A percentile compares a stretch with the other conserved stretches of the same genome.
phyloP scores from a whole-genome alignment of 2,113 vertebrate species.

The Notiomystis cincta region DNA sequence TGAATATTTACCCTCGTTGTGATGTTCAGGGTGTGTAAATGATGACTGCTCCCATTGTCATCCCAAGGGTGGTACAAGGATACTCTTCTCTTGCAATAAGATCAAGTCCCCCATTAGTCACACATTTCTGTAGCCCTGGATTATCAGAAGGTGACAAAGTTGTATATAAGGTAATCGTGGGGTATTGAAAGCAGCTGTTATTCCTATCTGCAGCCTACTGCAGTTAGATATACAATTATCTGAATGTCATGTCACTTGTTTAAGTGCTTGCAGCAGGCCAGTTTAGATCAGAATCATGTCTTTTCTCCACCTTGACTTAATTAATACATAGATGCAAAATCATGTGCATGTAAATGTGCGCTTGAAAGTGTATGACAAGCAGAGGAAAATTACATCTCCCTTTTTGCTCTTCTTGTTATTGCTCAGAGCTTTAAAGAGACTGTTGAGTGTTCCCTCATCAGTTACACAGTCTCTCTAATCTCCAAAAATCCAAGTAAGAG shows the following conservation, averaged over 20 bases:
- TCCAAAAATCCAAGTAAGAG: background rate
- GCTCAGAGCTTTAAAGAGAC: background rate
- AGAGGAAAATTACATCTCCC: background rate
- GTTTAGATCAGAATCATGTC: background rate
- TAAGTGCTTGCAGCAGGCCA: background rate
- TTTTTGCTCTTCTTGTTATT: background rate
- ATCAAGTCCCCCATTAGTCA: background rate
- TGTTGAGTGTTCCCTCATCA: background rate
- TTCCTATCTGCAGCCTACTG: background rate
- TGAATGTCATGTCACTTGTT: background rate
- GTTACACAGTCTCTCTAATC: background rate
- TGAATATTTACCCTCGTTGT: background rate
- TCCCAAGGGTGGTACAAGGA: background rate
- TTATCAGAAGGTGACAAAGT: background rate
- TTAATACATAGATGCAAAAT: background rate
- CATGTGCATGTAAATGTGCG: background rate
- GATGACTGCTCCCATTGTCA: background rate
- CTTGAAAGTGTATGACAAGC: background rate
- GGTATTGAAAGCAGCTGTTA: background rate
- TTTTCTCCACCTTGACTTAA: background rate
- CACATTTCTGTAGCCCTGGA: background rate
- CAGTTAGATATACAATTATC: background rate
- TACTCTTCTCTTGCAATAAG: background rate
- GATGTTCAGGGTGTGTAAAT: background rate
- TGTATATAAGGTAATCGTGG: background rate